A percentile compares a stretch with the other conserved stretches of the same genome.
Conservation (phyloP, 2,888 invertebrate species). For the Lasioglossum calceatum region DNA sequence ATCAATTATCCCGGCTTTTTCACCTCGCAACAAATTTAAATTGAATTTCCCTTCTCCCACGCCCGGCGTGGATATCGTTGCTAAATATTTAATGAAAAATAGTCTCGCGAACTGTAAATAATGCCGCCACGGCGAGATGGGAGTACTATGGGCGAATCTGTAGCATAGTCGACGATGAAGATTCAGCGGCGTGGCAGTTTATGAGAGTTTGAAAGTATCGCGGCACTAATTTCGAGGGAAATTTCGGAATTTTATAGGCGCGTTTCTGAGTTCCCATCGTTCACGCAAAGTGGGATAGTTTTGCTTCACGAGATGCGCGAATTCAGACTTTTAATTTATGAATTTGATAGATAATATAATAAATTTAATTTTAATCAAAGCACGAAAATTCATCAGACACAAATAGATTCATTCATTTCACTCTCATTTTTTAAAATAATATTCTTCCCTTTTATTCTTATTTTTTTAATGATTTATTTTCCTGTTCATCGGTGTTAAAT, state of each 20-base stretch:
- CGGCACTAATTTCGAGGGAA: background rate
- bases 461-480: too few relatives aligned
- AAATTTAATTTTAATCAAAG: too few relatives aligned
- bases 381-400: background rate
- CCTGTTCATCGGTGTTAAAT: too few relatives aligned
- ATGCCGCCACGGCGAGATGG: background rate
- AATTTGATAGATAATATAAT: too few relatives aligned
- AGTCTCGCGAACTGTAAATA: background rate
- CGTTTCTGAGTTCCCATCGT: background rate
- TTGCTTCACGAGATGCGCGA: background rate
- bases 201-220: background rate
- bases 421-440: background rate
- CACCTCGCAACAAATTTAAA: background rate
- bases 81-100: constrained; percentile 11
- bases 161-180: background rate
- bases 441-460: background rate
- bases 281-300: background rate
- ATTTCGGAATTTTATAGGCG: background rate
- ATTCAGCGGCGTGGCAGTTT: background rate
- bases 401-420: too few relatives aligned
- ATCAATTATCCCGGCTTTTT: background rate
- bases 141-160: background rate
- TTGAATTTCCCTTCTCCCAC: background rate
- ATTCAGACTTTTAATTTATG: too few relatives aligned
- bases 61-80: background rate